Evolutionary conservation across 2,888 invertebrate genomes (phyloP).

Genomic region (Cecidostiba fungosa): DNA sequence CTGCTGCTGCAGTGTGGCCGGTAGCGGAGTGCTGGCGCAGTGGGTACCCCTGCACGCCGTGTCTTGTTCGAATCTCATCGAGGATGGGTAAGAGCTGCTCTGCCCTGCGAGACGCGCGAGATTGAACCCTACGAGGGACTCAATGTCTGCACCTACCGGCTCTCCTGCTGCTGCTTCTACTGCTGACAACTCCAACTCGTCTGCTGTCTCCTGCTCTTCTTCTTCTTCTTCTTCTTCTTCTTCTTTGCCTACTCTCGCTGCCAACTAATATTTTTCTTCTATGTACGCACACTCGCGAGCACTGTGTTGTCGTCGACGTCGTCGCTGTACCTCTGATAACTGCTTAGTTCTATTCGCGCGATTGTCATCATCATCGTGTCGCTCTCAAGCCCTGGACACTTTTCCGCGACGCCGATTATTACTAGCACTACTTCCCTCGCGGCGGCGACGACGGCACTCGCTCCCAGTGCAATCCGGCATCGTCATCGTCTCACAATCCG

Average conservation of each 20-base stretch:
- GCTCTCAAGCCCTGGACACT: conserved; percentile 25
- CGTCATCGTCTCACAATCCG: conserved; percentile 46
- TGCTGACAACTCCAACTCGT: conserved; percentile 16
- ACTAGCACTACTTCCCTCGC: conserved; percentile 34
- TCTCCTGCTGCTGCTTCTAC: background rate
- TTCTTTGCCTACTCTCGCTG: no score
- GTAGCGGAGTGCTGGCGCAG: conserved; percentile 83
- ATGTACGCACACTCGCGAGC: background rate
- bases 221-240: background rate
- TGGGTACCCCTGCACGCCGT: conserved; percentile 83
- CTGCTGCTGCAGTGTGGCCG: conserved; percentile 87
- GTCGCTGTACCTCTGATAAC: background rate
- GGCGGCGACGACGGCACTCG: conserved; percentile 42
- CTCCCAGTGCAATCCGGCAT: conserved; percentile 32
- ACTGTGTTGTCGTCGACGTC: background rate
- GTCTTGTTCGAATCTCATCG: conserved; percentile 88
- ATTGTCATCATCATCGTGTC: background rate
- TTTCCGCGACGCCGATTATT: conserved; percentile 22
- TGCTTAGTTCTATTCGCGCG: background rate
- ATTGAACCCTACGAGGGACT: conserved; percentile 81
- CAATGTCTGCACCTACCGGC: conserved; percentile 57
- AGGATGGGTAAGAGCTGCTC: conserved; percentile 68
- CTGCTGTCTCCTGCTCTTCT: background rate
- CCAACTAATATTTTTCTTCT: background rate
- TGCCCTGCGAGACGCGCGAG: conserved; percentile 83